Percentiles rank a stretch among this genome's conserved stretches.
Evolutionary conservation across 2,113 vertebrate genomes (phyloP).

Genomic region (Mirounga angustirostris): DNA sequence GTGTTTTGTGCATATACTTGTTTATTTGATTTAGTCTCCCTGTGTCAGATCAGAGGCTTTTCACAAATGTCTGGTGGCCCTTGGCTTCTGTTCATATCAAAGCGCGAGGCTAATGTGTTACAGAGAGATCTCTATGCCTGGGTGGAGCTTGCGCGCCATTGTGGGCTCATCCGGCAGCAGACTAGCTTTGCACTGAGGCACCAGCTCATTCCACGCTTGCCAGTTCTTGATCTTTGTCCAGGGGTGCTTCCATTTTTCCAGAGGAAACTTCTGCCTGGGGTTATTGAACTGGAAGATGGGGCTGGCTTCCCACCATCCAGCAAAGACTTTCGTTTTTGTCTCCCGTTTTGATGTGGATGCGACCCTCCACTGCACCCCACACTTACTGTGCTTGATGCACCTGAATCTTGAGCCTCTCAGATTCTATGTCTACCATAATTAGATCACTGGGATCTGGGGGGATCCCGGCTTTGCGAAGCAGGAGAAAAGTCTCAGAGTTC

Average conservation of each 20-base stretch:
- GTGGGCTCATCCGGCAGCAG: neutral
- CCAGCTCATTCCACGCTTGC: neutral
- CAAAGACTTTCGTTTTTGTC: neutral
- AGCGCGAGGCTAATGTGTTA: neutral
- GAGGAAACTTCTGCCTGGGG: neutral
- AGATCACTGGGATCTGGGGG: neutral
- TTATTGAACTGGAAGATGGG: neutral
- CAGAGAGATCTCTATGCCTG: neutral
- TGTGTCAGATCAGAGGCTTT: neutral
- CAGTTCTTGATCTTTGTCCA: neutral
- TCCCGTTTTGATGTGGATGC: neutral
- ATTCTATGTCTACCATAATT: neutral
- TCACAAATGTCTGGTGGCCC: neutral
- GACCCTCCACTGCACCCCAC: too few relatives aligned
- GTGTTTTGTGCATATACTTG: neutral
- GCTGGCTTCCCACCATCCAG: neutral
- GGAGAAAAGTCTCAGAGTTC: neutral
- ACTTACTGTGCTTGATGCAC: neutral
- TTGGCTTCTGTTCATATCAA: neutral
- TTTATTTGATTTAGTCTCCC: neutral
- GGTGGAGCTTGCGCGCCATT: rapidly evolving
- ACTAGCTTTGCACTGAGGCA: neutral
- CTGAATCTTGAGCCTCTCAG: neutral
- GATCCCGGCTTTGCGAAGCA: neutral
- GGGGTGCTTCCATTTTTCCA: neutral